phyloP scores from a whole-genome alignment of 2,113 vertebrate genomes.

The Nesoenas mayeri region DNA sequence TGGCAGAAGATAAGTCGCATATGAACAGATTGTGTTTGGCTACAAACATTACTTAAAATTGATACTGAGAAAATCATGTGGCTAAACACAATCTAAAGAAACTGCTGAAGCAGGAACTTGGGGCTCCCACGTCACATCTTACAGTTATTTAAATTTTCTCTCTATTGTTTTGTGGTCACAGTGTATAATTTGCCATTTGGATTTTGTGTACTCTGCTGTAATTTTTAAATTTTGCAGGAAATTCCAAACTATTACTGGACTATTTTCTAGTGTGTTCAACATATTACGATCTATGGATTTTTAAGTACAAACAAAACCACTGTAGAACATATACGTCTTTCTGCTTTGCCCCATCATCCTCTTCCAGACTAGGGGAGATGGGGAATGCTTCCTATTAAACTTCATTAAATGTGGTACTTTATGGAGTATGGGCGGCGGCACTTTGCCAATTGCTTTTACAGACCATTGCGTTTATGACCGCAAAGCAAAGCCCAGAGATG shows the following conservation, averaged over 20 bases:
- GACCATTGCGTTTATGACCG: background rate
- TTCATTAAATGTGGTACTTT: background rate
- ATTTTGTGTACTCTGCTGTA: constrained; percentile 41
- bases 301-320: constrained; percentile 12
- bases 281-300: background rate
- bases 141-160: constrained; percentile 56
- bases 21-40: constrained; percentile 49
- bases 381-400: background rate
- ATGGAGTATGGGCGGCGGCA: background rate
- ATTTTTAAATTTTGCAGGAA: constrained; percentile 58
- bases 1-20: constrained; percentile 65
- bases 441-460: background rate
- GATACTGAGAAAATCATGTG: constrained; percentile 62
- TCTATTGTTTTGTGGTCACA: constrained; percentile 38
- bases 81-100: constrained; percentile 49
- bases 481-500: background rate
- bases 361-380: background rate
- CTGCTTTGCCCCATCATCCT: background rate
- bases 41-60: constrained; percentile 65
- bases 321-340: background rate
- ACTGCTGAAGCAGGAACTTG: constrained; percentile 48
- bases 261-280: constrained; percentile 8
- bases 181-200: constrained; percentile 68
- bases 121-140: background rate
- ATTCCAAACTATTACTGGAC: constrained; percentile 48